phyloP scores from a whole-genome alignment of 1,140 invertebrate genomes.

The Chrysoperla carnea region DNA sequence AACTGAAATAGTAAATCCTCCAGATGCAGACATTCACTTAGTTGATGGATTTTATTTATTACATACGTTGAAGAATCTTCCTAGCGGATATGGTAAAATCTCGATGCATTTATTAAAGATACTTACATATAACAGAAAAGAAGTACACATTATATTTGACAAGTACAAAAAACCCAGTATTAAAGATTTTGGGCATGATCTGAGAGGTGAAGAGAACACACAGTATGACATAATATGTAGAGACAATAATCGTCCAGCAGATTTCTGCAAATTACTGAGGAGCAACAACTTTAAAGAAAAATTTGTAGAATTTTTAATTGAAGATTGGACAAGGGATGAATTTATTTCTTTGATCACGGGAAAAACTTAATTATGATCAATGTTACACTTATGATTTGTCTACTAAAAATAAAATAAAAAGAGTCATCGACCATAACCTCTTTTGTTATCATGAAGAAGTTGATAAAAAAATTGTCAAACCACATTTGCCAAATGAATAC shows the following conservation, averaged over 20 bases:
- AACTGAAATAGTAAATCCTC: too few species aligned
- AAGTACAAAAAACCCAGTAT: slow-evolving; percentile 10
- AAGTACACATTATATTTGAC: slow-evolving; percentile 9
- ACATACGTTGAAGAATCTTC: too few species aligned
- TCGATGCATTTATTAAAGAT: slow-evolving; percentile 3
- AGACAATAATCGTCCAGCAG: slow-evolving; percentile 8
- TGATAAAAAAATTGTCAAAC: slow-evolving; percentile 7
- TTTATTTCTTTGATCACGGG: slow-evolving; percentile 3
- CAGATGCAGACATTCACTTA: too few species aligned
- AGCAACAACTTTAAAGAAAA: slow-evolving; percentile 5
- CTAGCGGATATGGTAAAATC: not conserved
- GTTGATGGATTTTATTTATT: too few species aligned
- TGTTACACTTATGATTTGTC: slow-evolving; percentile 8
- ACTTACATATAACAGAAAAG: slow-evolving; percentile 2
- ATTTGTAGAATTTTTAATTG: not conserved
- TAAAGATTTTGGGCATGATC: slow-evolving; percentile 14
- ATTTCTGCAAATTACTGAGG: slow-evolving; percentile 8
- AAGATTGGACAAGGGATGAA: slow-evolving; percentile 9
- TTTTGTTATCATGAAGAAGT: slow-evolving; percentile 10
- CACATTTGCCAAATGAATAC: slow-evolving; percentile 8
- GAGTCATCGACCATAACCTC: slow-evolving; percentile 7
- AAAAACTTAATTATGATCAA: slow-evolving; percentile 9
- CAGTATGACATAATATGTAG: slow-evolving; percentile 5
- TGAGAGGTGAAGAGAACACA: slow-evolving; percentile 8
- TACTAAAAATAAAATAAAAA: slow-evolving; percentile 5